phyloP scores from a whole-genome alignment of 2,888 invertebrate genomes.

The Drosophila robusta region DNA sequence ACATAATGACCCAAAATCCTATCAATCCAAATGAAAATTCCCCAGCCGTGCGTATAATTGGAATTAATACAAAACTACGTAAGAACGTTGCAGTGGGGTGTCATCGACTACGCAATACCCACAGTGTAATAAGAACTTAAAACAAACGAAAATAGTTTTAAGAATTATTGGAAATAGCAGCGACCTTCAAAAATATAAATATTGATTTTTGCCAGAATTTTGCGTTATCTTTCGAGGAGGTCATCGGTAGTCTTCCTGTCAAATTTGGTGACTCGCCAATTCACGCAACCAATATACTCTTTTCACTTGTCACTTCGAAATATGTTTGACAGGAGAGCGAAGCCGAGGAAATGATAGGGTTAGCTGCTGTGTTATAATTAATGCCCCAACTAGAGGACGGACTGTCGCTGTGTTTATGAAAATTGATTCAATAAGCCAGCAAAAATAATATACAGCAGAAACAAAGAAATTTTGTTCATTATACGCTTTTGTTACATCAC shows the following conservation, averaged over 20 bases:
- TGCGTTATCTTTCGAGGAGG: too few relatives aligned
- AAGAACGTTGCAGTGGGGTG: not conserved
- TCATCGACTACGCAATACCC: not conserved
- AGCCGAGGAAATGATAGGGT: conserved; percentile 29
- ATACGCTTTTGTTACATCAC: conserved; percentile 4
- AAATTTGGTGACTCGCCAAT: too few relatives aligned
- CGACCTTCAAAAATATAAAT: too few relatives aligned
- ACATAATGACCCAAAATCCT: conserved; percentile 79
- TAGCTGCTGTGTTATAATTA: conserved; percentile 46
- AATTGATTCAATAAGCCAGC: conserved; percentile 52
- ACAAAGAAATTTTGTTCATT: conserved; percentile 8
- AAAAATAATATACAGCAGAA: conserved; percentile 35
- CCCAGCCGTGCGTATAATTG: conserved; percentile 83
- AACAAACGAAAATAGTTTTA: too few relatives aligned
- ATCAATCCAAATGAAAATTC: conserved; percentile 79
- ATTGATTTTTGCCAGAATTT: too few relatives aligned
- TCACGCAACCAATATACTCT: not conserved
- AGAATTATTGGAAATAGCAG: too few relatives aligned
- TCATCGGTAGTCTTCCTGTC: too few relatives aligned
- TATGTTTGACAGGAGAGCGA: conserved; percentile 21
- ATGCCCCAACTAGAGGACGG: conserved; percentile 24
- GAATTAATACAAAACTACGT: conserved; percentile 81
- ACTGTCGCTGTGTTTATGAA: conserved; percentile 29
- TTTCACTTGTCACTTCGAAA: conserved; percentile 33
- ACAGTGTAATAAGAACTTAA: not conserved